Conservation (phyloP, 1,140 invertebrate genomes). For the Oryzaephilus surinamensis region DNA sequence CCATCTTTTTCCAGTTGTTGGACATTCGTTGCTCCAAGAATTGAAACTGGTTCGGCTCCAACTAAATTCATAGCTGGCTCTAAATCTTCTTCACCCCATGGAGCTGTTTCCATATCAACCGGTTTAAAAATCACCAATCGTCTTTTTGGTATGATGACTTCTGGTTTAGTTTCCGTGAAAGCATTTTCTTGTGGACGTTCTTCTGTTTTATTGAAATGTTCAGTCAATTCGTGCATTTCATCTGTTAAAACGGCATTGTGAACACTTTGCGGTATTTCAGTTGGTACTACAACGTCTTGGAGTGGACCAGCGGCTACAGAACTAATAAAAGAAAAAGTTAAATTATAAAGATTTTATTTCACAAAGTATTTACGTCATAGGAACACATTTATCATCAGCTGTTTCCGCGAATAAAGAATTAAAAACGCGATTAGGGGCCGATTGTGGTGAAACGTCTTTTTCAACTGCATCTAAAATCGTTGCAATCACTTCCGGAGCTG, state of each 20-base stretch:
- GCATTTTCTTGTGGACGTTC: too few species aligned
- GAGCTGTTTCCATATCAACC: conserved; percentile 1
- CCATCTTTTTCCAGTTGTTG: conserved; percentile 14
- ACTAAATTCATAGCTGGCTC: too few species aligned
- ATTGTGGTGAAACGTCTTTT: conserved; percentile 17
- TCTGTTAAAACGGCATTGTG: conserved; percentile 4
- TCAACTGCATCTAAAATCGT: conserved; percentile 25
- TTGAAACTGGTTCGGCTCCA: conserved; percentile 22
- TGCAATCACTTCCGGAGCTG: conserved; percentile 23
- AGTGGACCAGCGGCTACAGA: conserved; percentile 25
- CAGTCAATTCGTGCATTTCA: conserved; percentile 12
- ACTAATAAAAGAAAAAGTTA: conserved; percentile 10
- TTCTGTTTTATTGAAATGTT: too few species aligned
- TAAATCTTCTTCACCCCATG: conserved; percentile 6
- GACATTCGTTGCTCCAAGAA: conserved; percentile 13
- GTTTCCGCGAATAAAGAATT: conserved; percentile 24
- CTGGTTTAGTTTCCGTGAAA: too few species aligned
- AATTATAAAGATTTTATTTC: not conserved
- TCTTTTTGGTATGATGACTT: too few species aligned
- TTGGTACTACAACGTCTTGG: conserved; percentile 28
- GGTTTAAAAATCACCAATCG: too few species aligned
- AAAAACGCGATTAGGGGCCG: conserved; percentile 22
- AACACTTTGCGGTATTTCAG: conserved; percentile 13
- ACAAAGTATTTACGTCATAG: not conserved
- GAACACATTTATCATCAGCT: too few species aligned